A percentile compares a stretch with the other conserved stretches of the same genome.
These are phyloP conservation scores for Tachypleus tridentatus DNA, from an alignment of 1,140 invertebrate genomes.

Conservation along the genomic window DNA sequence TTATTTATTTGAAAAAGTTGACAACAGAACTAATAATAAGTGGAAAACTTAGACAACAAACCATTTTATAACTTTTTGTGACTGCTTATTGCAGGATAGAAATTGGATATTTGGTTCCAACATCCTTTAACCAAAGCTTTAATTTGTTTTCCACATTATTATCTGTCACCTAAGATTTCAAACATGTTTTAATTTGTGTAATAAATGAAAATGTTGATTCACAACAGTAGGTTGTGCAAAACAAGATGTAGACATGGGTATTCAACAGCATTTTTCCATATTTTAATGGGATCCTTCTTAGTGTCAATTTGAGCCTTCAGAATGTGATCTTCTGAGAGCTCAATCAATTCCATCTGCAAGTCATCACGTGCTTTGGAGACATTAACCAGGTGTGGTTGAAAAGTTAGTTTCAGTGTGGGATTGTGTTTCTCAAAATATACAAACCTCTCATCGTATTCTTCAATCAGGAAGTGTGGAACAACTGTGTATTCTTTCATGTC, in stretches of 20 bases:
- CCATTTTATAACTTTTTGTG: too few species aligned
- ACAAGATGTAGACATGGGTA: neutral
- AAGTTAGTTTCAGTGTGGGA: neutral
- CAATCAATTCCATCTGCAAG: constrained; percentile 1
- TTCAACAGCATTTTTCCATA: constrained; percentile 1
- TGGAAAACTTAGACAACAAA: too few species aligned
- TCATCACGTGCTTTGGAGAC: neutral
- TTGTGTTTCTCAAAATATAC: neutral
- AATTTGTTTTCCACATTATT: too few species aligned
- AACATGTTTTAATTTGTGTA: too few species aligned
- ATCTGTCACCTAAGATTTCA: too few species aligned
- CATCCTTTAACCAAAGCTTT: too few species aligned
- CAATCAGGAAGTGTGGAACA: neutral
- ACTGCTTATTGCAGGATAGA: too few species aligned
- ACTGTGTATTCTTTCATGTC: neutral
- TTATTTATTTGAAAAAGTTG: too few species aligned
- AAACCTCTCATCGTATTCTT: neutral
- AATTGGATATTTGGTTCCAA: too few species aligned
- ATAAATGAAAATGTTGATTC: too few species aligned
- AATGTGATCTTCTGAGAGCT: neutral
- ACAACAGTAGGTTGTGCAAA: too few species aligned
- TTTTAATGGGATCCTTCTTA: constrained; percentile 1
- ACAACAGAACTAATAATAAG: too few species aligned
- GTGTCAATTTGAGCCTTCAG: neutral
- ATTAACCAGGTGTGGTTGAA: neutral